phyloP scores from a whole-genome alignment of 2,797 vertebrate genomes.

The Oryzias sinensis region DNA sequence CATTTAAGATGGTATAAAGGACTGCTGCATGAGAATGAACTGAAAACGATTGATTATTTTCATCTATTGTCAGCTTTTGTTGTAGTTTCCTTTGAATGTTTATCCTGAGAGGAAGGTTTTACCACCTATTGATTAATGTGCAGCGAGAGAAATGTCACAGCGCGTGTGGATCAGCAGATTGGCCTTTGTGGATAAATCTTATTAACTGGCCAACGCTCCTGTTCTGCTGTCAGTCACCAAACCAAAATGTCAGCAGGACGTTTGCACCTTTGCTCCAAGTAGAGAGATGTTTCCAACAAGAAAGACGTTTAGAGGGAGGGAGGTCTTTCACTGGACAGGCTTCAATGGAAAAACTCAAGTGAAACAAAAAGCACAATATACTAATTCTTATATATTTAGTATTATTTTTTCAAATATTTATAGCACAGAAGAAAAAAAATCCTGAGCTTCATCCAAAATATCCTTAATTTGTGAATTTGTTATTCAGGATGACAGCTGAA shows the following conservation, averaged over 20 bases:
- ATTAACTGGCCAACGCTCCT: slow-evolving; percentile 59
- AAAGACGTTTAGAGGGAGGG: slow-evolving; percentile 11
- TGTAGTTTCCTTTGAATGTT: slow-evolving; percentile 36
- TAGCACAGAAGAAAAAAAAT: too few relatives aligned
- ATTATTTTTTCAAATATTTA: too few relatives aligned
- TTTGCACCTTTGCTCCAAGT: slow-evolving; percentile 36
- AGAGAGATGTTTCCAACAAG: slow-evolving; percentile 28
- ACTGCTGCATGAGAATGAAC: too few relatives aligned
- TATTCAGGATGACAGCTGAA: too few relatives aligned
- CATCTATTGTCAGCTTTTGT: slow-evolving; percentile 2
- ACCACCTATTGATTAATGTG: slow-evolving; percentile 64
- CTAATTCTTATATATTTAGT: too few relatives aligned
- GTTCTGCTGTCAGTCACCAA: slow-evolving; percentile 60
- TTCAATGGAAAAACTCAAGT: background rate
- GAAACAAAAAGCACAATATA: too few relatives aligned
- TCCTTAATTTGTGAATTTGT: too few relatives aligned
- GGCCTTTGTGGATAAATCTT: slow-evolving; percentile 70
- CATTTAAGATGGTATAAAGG: too few relatives aligned
- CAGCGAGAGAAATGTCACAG: slow-evolving; percentile 65
- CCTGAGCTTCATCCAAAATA: too few relatives aligned
- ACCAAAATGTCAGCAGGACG: slow-evolving; percentile 62
- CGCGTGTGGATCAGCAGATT: slow-evolving; percentile 51
- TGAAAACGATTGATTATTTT: too few relatives aligned
- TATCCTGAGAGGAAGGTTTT: slow-evolving; percentile 26
- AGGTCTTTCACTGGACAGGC: slow-evolving; percentile 2